Conservation (phyloP, 2,888 invertebrate species). For the Ormyrus thymus region DNA sequence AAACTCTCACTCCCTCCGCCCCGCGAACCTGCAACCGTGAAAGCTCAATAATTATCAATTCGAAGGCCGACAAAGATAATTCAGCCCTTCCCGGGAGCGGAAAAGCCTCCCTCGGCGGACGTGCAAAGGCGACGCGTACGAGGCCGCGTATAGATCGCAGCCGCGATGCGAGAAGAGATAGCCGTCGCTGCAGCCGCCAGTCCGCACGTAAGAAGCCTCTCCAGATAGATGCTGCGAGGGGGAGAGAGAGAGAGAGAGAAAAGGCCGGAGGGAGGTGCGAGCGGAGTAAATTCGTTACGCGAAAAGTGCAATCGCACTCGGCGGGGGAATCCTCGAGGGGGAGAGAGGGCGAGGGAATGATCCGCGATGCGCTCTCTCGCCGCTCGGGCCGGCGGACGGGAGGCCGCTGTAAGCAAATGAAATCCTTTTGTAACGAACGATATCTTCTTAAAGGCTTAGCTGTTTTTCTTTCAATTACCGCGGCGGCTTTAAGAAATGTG, state of each 20-base stretch:
- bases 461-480: constrained; percentile 36
- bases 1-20: no score
- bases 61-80: no score
- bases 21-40: no score
- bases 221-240: constrained; percentile 26
- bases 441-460: constrained; percentile 53
- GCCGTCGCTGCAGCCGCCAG: neutral
- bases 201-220: constrained; percentile 24
- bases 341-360: constrained; percentile 23
- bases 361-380: neutral
- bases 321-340: constrained; percentile 28
- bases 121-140: constrained; percentile 20
- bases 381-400: neutral
- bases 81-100: no score
- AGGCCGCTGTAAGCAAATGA: constrained; percentile 48
- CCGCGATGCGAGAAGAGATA: constrained; percentile 16
- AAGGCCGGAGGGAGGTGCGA: constrained; percentile 29
- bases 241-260: constrained; percentile 17
- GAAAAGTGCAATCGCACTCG: constrained; percentile 48
- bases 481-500: neutral
- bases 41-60: no score
- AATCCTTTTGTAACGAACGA: constrained; percentile 56
- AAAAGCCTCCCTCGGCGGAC: neutral
- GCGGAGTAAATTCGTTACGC: constrained; percentile 50
- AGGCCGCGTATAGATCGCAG: constrained; percentile 18